A percentile compares a stretch with the other conserved stretches of the same genome.
Evolutionary conservation across 2,888 invertebrate genomes (phyloP).

Genomic region (Phania funesta): DNA sequence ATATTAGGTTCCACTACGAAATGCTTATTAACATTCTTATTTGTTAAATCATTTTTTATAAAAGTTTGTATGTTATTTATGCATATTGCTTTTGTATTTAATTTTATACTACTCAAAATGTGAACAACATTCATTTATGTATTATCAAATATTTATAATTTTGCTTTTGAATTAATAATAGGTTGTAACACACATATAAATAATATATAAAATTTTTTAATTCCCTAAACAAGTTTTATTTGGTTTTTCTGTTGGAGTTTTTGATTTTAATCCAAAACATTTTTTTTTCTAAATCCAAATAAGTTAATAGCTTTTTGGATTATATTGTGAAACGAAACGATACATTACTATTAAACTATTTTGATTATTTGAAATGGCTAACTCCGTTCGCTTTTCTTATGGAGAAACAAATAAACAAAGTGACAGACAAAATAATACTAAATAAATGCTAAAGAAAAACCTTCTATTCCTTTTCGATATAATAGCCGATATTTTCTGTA

Average conservation of each 20-base stretch:
- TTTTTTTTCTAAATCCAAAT: neutral
- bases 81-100: slow-evolving; percentile 44
- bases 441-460: slow-evolving; percentile 64
- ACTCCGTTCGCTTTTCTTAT: neutral
- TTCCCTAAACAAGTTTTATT: slow-evolving; percentile 58
- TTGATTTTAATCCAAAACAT: slow-evolving; percentile 16
- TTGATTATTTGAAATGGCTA: slow-evolving; percentile 18
- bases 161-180: slow-evolving; percentile 31
- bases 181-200: slow-evolving; percentile 43
- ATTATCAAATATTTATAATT: neutral
- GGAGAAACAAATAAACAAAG: neutral
- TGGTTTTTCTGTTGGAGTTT: slow-evolving; percentile 37
- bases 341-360: neutral
- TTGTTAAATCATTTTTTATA: slow-evolving; percentile 13
- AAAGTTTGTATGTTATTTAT: slow-evolving; percentile 18
- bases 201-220: slow-evolving; percentile 36
- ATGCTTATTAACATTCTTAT: slow-evolving; percentile 13
- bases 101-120: slow-evolving; percentile 22
- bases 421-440: slow-evolving; percentile 49
- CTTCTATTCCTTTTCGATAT: slow-evolving; percentile 31
- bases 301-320: neutral
- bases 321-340: neutral
- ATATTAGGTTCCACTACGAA: slow-evolving; percentile 50
- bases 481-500: slow-evolving; percentile 13
- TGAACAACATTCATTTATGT: slow-evolving; percentile 5